Base-by-base conservation (phyloP, 2,888 invertebrate species). In the Nebria salina region DNA sequence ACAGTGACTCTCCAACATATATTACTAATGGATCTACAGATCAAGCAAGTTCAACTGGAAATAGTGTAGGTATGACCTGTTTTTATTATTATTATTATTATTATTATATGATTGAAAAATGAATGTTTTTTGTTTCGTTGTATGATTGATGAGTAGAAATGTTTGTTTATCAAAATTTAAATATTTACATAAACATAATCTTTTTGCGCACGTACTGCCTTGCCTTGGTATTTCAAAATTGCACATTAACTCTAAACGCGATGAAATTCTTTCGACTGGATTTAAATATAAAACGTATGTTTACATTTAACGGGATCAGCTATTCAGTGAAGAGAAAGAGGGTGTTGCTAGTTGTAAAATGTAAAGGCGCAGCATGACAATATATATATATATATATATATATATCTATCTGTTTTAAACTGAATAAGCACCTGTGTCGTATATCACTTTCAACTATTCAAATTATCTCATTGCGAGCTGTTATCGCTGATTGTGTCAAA, bases 401-500 rank as follows among this genome's bases (percentile, higher is more conserved):
- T n/a, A 25, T 25, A 73, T 13, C 73, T 73, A 42, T 73, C 15
- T 34, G 13, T 43, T 41, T 41, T 11, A 73, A 41, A 73, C 20
- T 54, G 54, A 54, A 54, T 54, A 54, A 54, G 54, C 8, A 54
- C 43, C 43, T 43, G 43, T 3, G 11, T 8, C 13, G 7, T 54
- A 54, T 54, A 11, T 6, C 7, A 54, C 54, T 11, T 26, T 70
- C 73, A n/a, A 13, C 41, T 73, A 41, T 66, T 42, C 65, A 65
- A 81, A 81, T 81, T 81, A 76, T 81, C 81, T 81, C 66, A 81
- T 81, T 81, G 76, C n/a, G 26, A 43, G 65, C 68, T 43, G 72
- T 81, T 81, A 81, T 65, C 73, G 65, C 66, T 76, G 64, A 76
- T 76, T 76, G 66, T 81, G 65, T 64, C 75, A 75, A 64, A 75